Evolutionary conservation across 1,140 invertebrate genomes (phyloP).

Genomic region (Zaprionus lachaisei): DNA sequence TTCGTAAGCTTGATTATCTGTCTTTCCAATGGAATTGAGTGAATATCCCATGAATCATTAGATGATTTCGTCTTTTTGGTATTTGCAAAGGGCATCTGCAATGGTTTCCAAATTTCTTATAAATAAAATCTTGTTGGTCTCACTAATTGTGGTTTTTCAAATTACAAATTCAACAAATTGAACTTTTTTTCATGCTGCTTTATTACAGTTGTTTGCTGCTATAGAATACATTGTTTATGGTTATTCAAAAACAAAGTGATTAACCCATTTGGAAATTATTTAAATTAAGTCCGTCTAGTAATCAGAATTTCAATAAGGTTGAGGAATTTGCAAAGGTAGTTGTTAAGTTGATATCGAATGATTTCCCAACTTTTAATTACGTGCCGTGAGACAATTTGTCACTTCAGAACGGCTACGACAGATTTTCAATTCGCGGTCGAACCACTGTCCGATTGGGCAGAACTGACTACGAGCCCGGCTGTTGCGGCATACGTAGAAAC

Average conservation of each 20-base stretch:
- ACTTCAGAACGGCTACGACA: conserved; percentile 38
- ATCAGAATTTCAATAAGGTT: neutral
- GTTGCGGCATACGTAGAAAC: conserved; percentile 50
- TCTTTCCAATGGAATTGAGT: too few relatives aligned
- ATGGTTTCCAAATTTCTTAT: too few relatives aligned
- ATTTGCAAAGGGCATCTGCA: too few relatives aligned
- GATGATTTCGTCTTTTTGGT: too few relatives aligned
- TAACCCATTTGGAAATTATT: neutral
- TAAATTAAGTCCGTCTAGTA: conserved; percentile 3
- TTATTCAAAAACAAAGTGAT: neutral
- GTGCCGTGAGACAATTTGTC: conserved; percentile 27
- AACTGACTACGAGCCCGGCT: conserved; percentile 47
- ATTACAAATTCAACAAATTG: neutral
- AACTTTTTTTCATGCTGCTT: conserved; percentile 38
- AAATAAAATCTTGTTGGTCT: too few relatives aligned
- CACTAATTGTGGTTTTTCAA: neutral
- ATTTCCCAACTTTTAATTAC: conserved; percentile 22
- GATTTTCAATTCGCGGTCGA: conserved; percentile 44
- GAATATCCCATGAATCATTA: too few relatives aligned
- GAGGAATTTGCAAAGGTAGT: neutral
- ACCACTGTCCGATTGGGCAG: conserved; percentile 53
- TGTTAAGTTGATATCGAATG: neutral
- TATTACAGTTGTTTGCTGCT: conserved; percentile 42
- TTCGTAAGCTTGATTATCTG: too few relatives aligned
- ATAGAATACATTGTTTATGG: neutral